Evolutionary conservation across 2,888 invertebrate genomes (phyloP).

Genomic region (Temnothorax unifasciatus): DNA sequence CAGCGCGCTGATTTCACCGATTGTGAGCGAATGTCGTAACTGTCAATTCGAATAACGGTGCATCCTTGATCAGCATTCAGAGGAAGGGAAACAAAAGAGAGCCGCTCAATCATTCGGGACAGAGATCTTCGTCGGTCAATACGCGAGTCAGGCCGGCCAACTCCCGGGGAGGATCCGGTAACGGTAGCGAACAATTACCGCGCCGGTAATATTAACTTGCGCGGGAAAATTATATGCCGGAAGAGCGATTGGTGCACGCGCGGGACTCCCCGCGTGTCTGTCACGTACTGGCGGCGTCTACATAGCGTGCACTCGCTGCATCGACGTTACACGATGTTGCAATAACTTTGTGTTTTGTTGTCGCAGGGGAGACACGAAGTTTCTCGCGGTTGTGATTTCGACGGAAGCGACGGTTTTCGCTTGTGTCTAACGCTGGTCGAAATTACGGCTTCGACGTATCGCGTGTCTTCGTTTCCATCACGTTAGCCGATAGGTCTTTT

Average conservation of each 20-base stretch:
- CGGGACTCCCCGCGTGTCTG: conserved; percentile 57
- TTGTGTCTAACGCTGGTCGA: conserved; percentile 4
- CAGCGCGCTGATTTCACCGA: conserved; percentile 44
- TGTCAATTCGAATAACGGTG: conserved; percentile 57
- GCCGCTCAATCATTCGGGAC: conserved; percentile 68
- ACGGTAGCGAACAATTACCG: conserved; percentile 75
- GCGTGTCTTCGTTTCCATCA: conserved; percentile 33
- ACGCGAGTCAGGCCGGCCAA: conserved; percentile 59
- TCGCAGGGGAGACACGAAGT: conserved; percentile 23
- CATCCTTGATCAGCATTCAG: not conserved
- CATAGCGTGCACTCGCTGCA: conserved; percentile 32
- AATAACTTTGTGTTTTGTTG: conserved; percentile 27
- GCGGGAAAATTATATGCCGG: conserved; percentile 73
- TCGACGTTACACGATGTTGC: conserved; percentile 17
- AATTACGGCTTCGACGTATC: conserved; percentile 32
- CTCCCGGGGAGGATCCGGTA: conserved; percentile 71
- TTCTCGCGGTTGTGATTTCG: conserved; percentile 39
- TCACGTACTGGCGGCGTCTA: conserved; percentile 18
- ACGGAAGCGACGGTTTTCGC: conserved; percentile 27
- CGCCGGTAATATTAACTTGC: conserved; percentile 70
- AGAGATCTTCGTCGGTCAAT: conserved; percentile 72
- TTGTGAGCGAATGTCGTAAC: conserved; percentile 51
- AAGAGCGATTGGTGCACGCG: conserved; percentile 62
- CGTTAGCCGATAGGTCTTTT: not conserved
- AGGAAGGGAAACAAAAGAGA: conserved; percentile 58